phyloP scores from a whole-genome alignment of 2,113 vertebrate genomes.

The Ptyas mucosa region DNA sequence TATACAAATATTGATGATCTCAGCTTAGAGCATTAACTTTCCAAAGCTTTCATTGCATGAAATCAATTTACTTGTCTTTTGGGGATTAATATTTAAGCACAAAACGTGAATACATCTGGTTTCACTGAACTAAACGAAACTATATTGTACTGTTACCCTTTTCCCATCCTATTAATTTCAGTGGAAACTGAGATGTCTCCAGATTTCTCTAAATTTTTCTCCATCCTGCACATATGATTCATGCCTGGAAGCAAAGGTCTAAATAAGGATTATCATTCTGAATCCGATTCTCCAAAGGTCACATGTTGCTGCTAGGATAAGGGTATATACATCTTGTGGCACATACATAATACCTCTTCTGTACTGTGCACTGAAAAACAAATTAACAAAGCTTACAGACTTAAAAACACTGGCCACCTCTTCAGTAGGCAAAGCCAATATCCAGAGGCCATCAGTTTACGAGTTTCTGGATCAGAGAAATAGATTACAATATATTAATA shows the following conservation, averaged over 20 bases:
- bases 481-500: background rate
- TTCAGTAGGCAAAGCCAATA: background rate
- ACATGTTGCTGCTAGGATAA: background rate
- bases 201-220: background rate
- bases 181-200: background rate
- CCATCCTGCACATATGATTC: background rate
- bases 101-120: background rate
- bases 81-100: background rate
- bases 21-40: conserved; percentile 27
- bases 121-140: background rate
- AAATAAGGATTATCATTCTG: background rate
- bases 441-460: background rate
- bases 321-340: background rate
- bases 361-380: background rate
- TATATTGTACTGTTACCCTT: background rate
- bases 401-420: background rate
- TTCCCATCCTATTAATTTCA: background rate
- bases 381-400: background rate
- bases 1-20: background rate
- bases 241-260: background rate
- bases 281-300: background rate
- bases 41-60: conserved; percentile 37
- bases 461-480: background rate
- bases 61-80: background rate
- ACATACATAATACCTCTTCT: background rate